Conservation (phyloP, 2,113 vertebrate species). For the Pelecanus crispus region DNA sequence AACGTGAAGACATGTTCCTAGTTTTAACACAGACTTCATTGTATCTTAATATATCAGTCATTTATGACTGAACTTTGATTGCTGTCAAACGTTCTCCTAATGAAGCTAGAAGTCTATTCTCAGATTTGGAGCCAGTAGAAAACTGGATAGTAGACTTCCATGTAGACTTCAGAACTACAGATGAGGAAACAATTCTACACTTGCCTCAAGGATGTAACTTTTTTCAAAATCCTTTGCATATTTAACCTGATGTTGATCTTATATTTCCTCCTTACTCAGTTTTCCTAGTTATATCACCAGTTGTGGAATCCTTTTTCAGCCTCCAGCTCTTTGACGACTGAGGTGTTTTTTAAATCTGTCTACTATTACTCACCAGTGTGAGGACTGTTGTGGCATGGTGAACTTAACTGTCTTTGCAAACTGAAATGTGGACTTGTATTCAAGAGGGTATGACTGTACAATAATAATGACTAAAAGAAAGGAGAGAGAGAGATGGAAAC, state of each 20-base stretch:
- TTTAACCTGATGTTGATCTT: not conserved
- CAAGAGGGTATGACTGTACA: not conserved
- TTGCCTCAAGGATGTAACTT: not conserved
- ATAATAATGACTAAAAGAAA: not conserved
- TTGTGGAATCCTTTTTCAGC: not conserved
- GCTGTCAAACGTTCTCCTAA: not conserved
- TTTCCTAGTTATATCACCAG: not conserved
- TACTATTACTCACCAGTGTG: not conserved
- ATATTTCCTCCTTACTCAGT: not conserved
- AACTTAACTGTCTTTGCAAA: not conserved
- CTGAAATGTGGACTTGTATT: not conserved
- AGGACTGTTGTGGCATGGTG: not conserved
- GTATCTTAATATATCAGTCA: not conserved
- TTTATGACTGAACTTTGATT: not conserved
- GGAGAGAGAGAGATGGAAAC: not conserved
- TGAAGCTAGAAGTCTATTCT: not conserved
- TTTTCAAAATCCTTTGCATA: not conserved
- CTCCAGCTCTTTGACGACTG: not conserved
- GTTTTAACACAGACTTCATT: not conserved
- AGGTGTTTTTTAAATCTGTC: not conserved
- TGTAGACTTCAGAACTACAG: not conserved
- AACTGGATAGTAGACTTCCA: not conserved
- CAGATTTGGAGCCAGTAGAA: not conserved
- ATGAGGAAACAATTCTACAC: not conserved
- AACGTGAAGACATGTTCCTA: not conserved